A percentile compares a stretch with the other conserved stretches of the same genome.
phyloP scores from a whole-genome alignment of 2,113 vertebrate genomes.

The Galemys pyrenaicus region DNA sequence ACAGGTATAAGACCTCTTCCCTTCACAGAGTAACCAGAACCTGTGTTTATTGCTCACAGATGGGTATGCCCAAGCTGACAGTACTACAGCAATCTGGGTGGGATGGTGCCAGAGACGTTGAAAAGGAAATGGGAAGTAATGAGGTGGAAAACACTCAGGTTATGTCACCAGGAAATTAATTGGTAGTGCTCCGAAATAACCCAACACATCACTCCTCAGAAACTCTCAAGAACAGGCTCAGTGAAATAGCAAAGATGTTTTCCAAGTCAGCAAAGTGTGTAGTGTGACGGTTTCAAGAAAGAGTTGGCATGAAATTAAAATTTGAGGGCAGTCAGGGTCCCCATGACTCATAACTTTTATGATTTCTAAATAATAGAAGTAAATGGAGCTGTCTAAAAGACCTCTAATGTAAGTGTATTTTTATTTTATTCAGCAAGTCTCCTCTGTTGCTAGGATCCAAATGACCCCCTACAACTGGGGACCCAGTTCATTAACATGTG shows the following conservation, averaged over 20 bases:
- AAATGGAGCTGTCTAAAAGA: not conserved
- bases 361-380: not conserved
- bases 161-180: not conserved
- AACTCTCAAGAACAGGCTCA: not conserved
- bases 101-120: not conserved
- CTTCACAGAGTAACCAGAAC: not conserved
- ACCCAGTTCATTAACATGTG: not conserved
- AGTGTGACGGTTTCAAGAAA: not conserved
- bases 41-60: not conserved
- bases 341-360: not conserved
- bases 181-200: not conserved
- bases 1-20: not conserved
- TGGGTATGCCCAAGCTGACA: not conserved
- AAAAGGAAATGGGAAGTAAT: not conserved
- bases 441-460: not conserved
- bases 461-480: not conserved
- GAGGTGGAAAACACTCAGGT: not conserved
- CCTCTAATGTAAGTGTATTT: not conserved
- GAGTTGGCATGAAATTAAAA: constrained; percentile 31
- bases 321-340: not conserved
- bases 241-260: not conserved
- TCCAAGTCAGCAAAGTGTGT: not conserved
- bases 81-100: not conserved
- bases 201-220: not conserved
- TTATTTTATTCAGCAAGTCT: not conserved